A percentile compares a stretch with the other conserved stretches of the same genome.
These are phyloP conservation scores for Chrysogorgia sp. DNA, from an alignment of 92 coral and sea anemone genomes.

Conservation along the genomic window DNA sequence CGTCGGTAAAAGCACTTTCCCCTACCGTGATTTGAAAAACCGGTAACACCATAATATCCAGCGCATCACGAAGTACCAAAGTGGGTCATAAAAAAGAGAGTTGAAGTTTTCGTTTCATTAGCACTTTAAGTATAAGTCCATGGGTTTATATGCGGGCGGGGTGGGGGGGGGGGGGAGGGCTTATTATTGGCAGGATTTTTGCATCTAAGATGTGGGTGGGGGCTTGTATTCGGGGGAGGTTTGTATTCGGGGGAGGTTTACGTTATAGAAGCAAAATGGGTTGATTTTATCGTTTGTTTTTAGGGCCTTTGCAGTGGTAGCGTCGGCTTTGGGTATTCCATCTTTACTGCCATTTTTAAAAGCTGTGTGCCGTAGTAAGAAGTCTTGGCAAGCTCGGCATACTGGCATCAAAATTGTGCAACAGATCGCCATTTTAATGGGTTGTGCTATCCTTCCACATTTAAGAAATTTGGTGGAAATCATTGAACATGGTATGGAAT, in stretches of 20 bases:
- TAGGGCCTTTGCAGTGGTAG: constrained; percentile 99
- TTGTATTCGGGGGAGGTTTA: not conserved
- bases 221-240: no score
- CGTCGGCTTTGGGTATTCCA: constrained; percentile 98
- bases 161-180: no score
- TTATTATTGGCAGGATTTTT: no score
- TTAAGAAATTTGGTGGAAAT: constrained; percentile 97
- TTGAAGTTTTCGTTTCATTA: no score
- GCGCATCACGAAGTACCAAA: no score
- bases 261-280: not conserved
- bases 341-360: constrained; percentile 94
- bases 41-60: no score
- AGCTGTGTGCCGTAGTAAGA: constrained; percentile 99
- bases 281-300: not conserved
- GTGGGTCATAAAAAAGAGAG: no score
- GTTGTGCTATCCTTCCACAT: constrained; percentile 98
- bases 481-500: constrained; percentile 94
- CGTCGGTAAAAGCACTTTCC: no score
- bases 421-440: constrained; percentile 99
- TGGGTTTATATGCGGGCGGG: no score
- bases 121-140: no score
- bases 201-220: no score
- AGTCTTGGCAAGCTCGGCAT: constrained; percentile 99
- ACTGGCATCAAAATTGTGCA: constrained; percentile 99
- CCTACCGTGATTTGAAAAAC: no score